phyloP scores from a whole-genome alignment of 2,797 vertebrate species.

The Avahi laniger region DNA sequence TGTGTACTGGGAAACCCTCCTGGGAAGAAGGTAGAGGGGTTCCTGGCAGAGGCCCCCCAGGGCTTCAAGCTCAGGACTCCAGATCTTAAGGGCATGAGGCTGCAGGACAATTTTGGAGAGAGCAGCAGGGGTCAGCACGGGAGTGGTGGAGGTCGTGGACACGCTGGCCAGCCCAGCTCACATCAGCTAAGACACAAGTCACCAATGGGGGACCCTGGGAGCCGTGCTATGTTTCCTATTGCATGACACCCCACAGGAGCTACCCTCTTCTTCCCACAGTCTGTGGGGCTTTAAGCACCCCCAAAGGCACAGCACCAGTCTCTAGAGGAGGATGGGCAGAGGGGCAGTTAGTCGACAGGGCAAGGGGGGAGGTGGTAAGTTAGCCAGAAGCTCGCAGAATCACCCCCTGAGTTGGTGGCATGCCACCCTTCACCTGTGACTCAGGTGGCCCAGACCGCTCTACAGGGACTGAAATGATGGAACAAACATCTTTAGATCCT shows the following conservation, averaged over 20 bases:
- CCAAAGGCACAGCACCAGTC: neutral
- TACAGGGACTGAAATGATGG: neutral
- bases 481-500: neutral
- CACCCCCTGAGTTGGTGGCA: neutral
- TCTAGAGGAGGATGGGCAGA: neutral
- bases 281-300: no score
- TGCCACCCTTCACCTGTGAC: neutral
- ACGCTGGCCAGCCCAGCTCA: neutral
- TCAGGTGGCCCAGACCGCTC: no score
- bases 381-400: neutral
- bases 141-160: fast-evolving
- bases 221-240: fast-evolving
- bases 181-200: neutral
- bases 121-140: fast-evolving
- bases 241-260: neutral
- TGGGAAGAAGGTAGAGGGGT: neutral
- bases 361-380: fast-evolving
- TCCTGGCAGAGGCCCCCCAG: neutral
- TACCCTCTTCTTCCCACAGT: fast-evolving
- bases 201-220: fast-evolving
- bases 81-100: neutral
- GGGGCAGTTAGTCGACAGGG: no score
- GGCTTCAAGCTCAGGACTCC: neutral
- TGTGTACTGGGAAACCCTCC: neutral
- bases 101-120: fast-evolving